Evolutionary conservation across 2,888 invertebrate genomes (phyloP).

Genomic region (Drosophila percnosoma): DNA sequence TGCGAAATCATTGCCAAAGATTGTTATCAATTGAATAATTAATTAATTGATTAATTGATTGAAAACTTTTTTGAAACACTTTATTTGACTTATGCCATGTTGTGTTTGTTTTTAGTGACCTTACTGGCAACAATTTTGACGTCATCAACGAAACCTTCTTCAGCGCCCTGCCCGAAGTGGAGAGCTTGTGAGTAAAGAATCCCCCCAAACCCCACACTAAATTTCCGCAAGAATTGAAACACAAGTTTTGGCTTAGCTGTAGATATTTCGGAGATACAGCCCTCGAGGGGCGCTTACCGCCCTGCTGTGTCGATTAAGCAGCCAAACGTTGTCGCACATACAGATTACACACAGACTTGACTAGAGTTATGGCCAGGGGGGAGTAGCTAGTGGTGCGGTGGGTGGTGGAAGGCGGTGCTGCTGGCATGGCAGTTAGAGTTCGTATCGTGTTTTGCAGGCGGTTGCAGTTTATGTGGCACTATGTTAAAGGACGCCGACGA

Average conservation of each 20-base stretch:
- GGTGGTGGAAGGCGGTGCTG: not conserved
- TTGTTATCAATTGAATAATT: not conserved
- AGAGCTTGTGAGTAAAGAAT: slow-evolving; percentile 84
- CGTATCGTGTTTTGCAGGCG: slow-evolving; percentile 54
- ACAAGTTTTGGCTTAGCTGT: slow-evolving; percentile 11
- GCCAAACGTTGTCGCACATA: slow-evolving; percentile 56
- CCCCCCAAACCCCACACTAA: not conserved
- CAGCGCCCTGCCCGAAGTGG: slow-evolving; percentile 78
- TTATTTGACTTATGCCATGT: slow-evolving; percentile 7
- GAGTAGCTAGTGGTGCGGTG: not conserved
- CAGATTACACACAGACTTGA: slow-evolving; percentile 59
- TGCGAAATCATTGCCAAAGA: not conserved
- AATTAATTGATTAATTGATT: slow-evolving; percentile 13
- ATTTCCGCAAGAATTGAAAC: slow-evolving; percentile 53
- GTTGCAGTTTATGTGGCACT: slow-evolving; percentile 67
- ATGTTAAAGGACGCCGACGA: slow-evolving; percentile 54
- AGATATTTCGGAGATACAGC: slow-evolving; percentile 29
- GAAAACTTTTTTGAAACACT: slow-evolving; percentile 5
- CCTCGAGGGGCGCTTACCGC: slow-evolving; percentile 41
- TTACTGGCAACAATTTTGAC: slow-evolving; percentile 85
- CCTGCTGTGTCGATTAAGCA: slow-evolving; percentile 59
- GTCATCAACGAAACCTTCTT: slow-evolving; percentile 81
- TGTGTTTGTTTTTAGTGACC: slow-evolving; percentile 82
- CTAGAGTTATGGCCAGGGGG: slow-evolving; percentile 13
- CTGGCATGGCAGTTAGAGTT: slow-evolving; percentile 17